A percentile compares a stretch with the other conserved stretches of the same genome.
These are phyloP conservation scores for Orthosia gracilis DNA, from an alignment of 2,888 invertebrate species.

Conservation along the genomic window DNA sequence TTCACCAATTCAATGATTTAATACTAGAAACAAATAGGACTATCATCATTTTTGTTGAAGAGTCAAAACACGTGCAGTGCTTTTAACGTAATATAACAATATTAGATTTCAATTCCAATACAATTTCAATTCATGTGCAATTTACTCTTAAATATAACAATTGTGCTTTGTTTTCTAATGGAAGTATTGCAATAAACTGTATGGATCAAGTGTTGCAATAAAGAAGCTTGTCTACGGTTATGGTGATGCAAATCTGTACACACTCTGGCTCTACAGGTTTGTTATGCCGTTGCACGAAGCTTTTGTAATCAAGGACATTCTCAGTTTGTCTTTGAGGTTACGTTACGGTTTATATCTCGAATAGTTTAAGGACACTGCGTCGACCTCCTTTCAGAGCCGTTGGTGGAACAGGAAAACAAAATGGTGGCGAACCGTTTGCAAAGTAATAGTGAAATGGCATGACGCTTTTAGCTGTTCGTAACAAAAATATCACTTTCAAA, in stretches of 20 bases:
- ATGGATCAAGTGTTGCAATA: constrained; percentile 1
- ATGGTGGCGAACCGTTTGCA: not conserved
- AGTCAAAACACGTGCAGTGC: not conserved
- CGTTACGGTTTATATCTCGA: not conserved
- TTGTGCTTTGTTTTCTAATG: constrained; percentile 11
- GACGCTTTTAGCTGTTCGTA: not conserved
- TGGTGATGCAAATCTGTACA: constrained; percentile 31
- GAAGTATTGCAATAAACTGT: constrained; percentile 27
- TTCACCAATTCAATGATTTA: too few species aligned
- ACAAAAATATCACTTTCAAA: not conserved
- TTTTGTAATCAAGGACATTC: not conserved
- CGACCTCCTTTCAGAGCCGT: not conserved
- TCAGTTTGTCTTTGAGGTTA: not conserved
- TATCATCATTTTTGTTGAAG: not conserved
- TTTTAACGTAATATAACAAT: not conserved
- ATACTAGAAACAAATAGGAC: accelerated
- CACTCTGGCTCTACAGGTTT: constrained; percentile 9
- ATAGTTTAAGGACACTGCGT: not conserved
- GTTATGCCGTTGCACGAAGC: constrained; percentile 47
- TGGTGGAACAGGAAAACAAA: not conserved
- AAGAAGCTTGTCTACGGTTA: constrained; percentile 26
- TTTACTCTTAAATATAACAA: not conserved
- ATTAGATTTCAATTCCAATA: not conserved
- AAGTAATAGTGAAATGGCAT: not conserved
- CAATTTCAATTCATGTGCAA: constrained; percentile 6